Percentiles rank a stretch among this genome's conserved stretches.
phyloP scores from a whole-genome alignment of 30 jellyfish, hydroid and myxozoan species.

The Aurelia aurita complex sp. Pacific region DNA sequence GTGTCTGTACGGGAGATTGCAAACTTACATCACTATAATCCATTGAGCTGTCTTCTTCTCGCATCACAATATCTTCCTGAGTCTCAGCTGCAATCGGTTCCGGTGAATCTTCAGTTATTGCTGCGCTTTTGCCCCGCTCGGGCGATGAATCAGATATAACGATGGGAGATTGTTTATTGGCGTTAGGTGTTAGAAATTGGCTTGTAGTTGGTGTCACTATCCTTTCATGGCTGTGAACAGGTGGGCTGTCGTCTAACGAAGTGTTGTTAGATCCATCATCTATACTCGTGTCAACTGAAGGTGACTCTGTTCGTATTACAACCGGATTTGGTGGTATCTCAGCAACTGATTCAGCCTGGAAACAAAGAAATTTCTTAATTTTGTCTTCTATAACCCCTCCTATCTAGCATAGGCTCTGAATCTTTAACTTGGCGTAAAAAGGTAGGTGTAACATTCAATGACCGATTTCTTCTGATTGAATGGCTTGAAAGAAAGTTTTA shows the following conservation, averaged over 20 bases:
- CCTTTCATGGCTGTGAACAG: neutral
- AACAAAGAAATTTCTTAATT: too few species aligned
- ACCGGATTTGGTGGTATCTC: neutral
- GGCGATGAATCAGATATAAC: conserved; percentile 48
- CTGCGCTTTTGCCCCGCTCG: conserved; percentile 3
- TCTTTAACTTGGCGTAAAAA: too few species aligned
- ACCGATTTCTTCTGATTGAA: too few species aligned
- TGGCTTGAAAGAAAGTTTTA: too few species aligned
- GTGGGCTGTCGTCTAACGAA: neutral
- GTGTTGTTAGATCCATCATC: neutral
- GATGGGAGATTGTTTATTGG: neutral
- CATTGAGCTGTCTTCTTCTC: neutral
- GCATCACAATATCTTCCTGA: conserved; percentile 2
- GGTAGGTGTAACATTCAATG: too few species aligned
- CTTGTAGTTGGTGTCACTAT: neutral
- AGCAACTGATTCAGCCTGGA: neutral
- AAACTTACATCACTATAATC: neutral
- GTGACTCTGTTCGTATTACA: neutral
- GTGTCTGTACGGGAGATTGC: neutral
- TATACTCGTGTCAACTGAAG: neutral
- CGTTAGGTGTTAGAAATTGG: neutral
- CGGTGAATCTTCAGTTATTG: neutral
- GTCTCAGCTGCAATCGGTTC: neutral
- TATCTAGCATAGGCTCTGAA: too few species aligned
- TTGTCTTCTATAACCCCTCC: too few species aligned